A percentile compares a stretch with the other conserved stretches of the same genome.
Evolutionary conservation across 2,113 vertebrate species (phyloP).

Genomic region (Sylvia atricapilla): DNA sequence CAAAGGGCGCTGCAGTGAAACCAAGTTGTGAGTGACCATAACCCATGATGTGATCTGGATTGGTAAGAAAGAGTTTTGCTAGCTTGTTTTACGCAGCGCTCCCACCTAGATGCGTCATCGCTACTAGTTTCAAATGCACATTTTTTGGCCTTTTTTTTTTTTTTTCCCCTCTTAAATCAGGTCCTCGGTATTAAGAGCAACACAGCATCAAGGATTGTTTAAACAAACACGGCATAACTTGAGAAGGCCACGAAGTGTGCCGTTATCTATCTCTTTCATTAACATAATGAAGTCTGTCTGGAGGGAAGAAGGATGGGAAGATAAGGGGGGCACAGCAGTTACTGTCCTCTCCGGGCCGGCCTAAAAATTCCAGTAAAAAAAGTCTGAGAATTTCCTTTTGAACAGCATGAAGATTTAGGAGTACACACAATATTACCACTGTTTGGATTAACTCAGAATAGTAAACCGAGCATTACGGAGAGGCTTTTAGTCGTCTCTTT

Average conservation of each 20-base stretch:
- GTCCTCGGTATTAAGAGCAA: constrained; percentile 76
- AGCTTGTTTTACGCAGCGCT: constrained; percentile 66
- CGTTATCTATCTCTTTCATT: constrained; percentile 75
- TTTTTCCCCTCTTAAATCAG: constrained; percentile 66
- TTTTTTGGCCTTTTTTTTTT: constrained; percentile 61
- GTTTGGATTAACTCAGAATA: constrained; percentile 79
- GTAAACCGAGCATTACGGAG: constrained; percentile 58
- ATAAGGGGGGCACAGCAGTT: constrained; percentile 58
- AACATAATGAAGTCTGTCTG: constrained; percentile 82
- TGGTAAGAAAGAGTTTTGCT: constrained; percentile 81
- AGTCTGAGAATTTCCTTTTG: constrained; percentile 68
- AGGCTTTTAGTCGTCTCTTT: constrained; percentile 37
- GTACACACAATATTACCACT: constrained; percentile 85
- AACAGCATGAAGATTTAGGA: constrained; percentile 76
- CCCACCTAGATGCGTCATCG: constrained; percentile 60
- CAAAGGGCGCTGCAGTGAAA: constrained; percentile 76
- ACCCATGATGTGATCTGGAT: constrained; percentile 82
- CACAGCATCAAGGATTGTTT: constrained; percentile 73
- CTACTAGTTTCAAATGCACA: constrained; percentile 64
- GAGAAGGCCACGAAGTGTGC: constrained; percentile 77
- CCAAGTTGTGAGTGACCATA: constrained; percentile 81
- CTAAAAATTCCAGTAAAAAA: constrained; percentile 79
- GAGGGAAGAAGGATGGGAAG: not conserved
- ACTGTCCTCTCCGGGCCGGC: constrained; percentile 66
- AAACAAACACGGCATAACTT: constrained; percentile 78